Conservation (phyloP, 1,140 invertebrate species). For the Luehdorfia chinensis region DNA sequence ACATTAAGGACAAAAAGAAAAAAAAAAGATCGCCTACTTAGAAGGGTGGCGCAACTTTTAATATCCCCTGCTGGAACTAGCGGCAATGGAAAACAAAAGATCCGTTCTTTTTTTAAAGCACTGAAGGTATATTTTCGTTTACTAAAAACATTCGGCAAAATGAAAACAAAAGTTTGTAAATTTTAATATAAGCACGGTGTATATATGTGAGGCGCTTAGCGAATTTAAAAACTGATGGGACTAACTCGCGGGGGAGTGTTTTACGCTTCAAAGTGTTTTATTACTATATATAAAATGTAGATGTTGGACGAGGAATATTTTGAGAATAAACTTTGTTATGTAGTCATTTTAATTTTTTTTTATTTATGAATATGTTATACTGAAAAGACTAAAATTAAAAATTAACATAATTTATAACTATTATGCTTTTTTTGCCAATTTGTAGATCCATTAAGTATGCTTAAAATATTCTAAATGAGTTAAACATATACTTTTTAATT, state of each 20-base stretch:
- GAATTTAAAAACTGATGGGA: constrained; percentile 58
- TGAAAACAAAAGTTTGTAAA: constrained; percentile 37
- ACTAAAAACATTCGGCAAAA: neutral
- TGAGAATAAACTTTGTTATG: too few species aligned
- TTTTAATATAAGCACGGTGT: constrained; percentile 57
- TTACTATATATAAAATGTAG: too few species aligned
- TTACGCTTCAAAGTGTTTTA: too few species aligned
- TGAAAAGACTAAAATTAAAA: too few species aligned
- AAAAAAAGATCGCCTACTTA: constrained; percentile 64
- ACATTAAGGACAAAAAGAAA: constrained; percentile 69
- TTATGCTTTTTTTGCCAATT: too few species aligned
- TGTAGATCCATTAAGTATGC: too few species aligned
- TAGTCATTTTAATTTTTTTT: too few species aligned
- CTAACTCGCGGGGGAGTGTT: constrained; percentile 40
- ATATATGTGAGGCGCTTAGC: constrained; percentile 56
- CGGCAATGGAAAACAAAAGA: constrained; percentile 20
- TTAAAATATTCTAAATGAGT: too few species aligned
- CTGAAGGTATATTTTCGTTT: constrained; percentile 26
- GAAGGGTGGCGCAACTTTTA: constrained; percentile 71
- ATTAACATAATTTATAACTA: too few species aligned
- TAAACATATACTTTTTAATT: too few species aligned
- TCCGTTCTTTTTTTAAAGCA: constrained; percentile 10
- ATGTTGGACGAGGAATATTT: too few species aligned
- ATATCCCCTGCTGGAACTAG: constrained; percentile 46
- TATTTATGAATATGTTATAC: too few species aligned